Base-by-base conservation (phyloP, 1,140 invertebrate genomes). In the Zaprionus capensis region DNA sequence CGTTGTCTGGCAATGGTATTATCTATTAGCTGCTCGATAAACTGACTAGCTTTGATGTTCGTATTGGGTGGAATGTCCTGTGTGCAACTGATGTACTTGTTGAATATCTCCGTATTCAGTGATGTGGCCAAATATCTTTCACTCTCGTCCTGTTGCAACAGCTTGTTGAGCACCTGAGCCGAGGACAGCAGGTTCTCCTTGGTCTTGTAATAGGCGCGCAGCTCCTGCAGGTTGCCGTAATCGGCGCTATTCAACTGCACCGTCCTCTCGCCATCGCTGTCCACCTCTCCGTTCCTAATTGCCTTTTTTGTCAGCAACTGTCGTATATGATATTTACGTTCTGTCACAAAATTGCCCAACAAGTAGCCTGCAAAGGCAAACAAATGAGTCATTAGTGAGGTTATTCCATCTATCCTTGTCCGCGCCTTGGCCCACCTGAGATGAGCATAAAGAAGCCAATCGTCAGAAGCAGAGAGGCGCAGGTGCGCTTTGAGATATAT, bases 381-480 rank as follows among this genome's bases (percentile, higher is more conserved):
- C 53, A 63, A 76, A 84, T 61, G 56, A 67, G 55, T 91, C 81
- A 66, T 91, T 86, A 88, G 85, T 28, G 34, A 26, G 51, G 51
- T 26, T 59, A 56, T 46, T 41, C 11, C 17, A 20, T 14, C 11
- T 55, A 66, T 74, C 44, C 34, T 64, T 44, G 41, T n/a, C n/a
- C 6, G 44, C 38, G n/a, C 17, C 22, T 2, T n/a, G 31, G 61
- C 91, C 64, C 61, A 92, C 92, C 92, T 71, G 91, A 79, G 72
- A 93, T 91, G 38, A 93, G 79, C 74, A 91, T 92, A 46, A 93
- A 91, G 71, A 93, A 91, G 76, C 73, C 91, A 70, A 93, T 91
- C 65, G 85, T 92, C 67, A 93, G 79, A 14, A 92, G 81, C 38
- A 93, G 71, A 22, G 82, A 86, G 61, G 91, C 76, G 56, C 92